Conservation (phyloP, 2,797 vertebrate genomes). For the Distichodus sexfasciatus region DNA sequence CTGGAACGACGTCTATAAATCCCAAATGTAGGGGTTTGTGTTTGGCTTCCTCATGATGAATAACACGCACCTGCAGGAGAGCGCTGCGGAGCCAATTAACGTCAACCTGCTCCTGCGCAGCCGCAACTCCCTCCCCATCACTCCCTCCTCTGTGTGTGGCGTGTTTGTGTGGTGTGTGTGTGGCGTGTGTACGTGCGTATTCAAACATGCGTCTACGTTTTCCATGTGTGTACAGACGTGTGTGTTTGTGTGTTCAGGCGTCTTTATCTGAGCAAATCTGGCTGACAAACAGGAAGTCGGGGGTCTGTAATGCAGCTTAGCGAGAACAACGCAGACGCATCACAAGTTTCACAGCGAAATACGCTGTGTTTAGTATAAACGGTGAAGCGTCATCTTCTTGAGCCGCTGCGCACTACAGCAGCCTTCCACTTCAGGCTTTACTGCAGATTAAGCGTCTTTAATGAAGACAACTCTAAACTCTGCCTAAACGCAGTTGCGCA, state of each 20-base stretch:
- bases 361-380: constrained; percentile 8
- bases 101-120: no score
- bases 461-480: constrained; percentile 22
- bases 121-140: no score
- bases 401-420: constrained; percentile 2
- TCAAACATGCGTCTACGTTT: not conserved
- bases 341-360: constrained; percentile 10
- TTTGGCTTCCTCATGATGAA: no score
- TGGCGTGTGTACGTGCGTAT: not conserved
- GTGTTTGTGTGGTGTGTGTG: not conserved
- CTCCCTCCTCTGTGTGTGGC: no score
- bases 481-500: not conserved
- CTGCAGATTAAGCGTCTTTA: constrained; percentile 1
- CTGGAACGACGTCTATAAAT: no score
- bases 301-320: constrained; percentile 56
- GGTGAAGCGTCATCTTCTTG: constrained; percentile 17
- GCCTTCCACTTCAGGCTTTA: not conserved
- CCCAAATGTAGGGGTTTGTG: no score
- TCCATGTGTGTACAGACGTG: not conserved
- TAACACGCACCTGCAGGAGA: no score
- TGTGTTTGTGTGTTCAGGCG: constrained; percentile 8
- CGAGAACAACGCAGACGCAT: constrained; percentile 12
- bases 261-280: constrained; percentile 62
- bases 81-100: no score
- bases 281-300: constrained; percentile 68